These are phyloP conservation scores for Anoura caudifer DNA, from an alignment of 2,113 vertebrate genomes.

Conservation along the genomic window DNA sequence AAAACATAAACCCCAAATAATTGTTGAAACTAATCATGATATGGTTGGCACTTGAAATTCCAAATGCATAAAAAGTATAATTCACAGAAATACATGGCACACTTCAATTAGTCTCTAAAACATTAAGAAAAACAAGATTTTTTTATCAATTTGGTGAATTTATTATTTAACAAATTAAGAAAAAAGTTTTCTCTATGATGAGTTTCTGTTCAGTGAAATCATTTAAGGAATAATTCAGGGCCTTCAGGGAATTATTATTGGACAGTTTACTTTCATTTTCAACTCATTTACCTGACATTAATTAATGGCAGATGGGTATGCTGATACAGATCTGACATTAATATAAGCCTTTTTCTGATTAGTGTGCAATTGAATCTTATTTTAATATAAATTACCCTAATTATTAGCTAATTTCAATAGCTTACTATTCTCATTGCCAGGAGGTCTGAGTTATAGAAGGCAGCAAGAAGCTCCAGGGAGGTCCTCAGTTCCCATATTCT, in stretches of 20 bases:
- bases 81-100: background rate
- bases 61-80: background rate
- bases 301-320: background rate
- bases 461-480: background rate
- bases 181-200: background rate
- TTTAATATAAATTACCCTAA: background rate
- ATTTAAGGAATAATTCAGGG: background rate
- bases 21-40: background rate
- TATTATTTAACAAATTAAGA: background rate
- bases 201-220: background rate
- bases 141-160: conserved; percentile 1
- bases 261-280: background rate
- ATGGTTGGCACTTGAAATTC: background rate
- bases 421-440: background rate
- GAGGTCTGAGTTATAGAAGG: background rate
- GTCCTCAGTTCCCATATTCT: background rate
- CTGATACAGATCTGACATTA: background rate
- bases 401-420: background rate
- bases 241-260: background rate
- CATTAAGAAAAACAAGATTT: background rate
- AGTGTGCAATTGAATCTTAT: background rate
- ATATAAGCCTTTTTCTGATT: background rate
- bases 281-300: background rate
- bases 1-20: background rate
- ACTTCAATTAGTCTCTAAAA: background rate